Percentiles rank a stretch among this genome's conserved stretches.
Conservation (phyloP, 2,888 invertebrate genomes). For the Drosophila quasianomalipes region DNA sequence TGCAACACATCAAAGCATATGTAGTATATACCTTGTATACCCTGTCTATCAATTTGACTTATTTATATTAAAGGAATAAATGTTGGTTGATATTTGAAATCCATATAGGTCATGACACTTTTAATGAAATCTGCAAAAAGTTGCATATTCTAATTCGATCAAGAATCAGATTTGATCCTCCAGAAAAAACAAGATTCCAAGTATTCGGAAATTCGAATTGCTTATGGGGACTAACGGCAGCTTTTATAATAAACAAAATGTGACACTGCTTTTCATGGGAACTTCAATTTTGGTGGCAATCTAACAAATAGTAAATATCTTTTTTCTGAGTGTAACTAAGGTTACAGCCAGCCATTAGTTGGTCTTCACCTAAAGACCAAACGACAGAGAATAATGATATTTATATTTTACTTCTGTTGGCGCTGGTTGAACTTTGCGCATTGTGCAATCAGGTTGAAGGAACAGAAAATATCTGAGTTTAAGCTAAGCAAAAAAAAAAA, state of each 20-base stretch:
- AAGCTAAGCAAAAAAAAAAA: background rate
- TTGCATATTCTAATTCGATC: background rate
- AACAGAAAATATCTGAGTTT: background rate
- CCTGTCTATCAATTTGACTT: background rate
- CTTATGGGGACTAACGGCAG: too few species aligned
- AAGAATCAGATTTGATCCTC: background rate
- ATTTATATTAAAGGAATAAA: background rate
- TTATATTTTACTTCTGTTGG: slow-evolving; percentile 7
- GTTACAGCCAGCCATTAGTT: background rate
- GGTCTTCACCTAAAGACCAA: background rate
- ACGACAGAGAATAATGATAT: slow-evolving; percentile 12
- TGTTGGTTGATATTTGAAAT: background rate
- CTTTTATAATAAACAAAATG: background rate
- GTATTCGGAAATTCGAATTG: too few species aligned
- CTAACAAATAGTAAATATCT: background rate
- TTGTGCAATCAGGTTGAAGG: slow-evolving; percentile 6
- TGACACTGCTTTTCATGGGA: background rate
- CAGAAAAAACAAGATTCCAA: too few species aligned
- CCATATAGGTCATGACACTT: background rate
- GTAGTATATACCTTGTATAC: slow-evolving; percentile 17
- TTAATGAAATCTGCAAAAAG: too few species aligned
- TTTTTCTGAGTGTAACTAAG: background rate
- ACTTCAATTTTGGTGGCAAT: background rate
- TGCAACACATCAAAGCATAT: slow-evolving; percentile 35
- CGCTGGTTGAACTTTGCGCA: slow-evolving; percentile 8